phyloP scores from a whole-genome alignment of 1,140 invertebrate species.

The Drosophila setifemur region DNA sequence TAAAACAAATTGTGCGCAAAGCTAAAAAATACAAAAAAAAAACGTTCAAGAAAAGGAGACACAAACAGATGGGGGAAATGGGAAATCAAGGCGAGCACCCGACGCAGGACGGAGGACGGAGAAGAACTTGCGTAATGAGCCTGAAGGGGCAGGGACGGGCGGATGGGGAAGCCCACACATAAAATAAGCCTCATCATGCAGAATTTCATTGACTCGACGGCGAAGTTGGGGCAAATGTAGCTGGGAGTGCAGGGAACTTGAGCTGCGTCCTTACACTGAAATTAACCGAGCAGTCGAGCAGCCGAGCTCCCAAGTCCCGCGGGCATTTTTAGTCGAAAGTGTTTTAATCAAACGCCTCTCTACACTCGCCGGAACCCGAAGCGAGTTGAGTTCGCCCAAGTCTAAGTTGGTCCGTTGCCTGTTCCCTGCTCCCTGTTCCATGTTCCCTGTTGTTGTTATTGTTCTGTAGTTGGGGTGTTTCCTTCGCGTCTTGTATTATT shows the following conservation, averaged over 20 bases:
- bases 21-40: constrained; percentile 63
- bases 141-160: constrained; percentile 21
- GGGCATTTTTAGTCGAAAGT: constrained; percentile 70
- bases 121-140: constrained; percentile 69
- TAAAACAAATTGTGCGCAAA: constrained; percentile 67
- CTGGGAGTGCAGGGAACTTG: constrained; percentile 21
- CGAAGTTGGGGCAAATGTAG: constrained; percentile 4
- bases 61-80: background rate
- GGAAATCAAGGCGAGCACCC: constrained; percentile 38
- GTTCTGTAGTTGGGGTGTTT: constrained; percentile 33
- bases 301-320: constrained; percentile 33
- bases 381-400: constrained; percentile 19
- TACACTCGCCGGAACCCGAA: constrained; percentile 34
- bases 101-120: constrained; percentile 3
- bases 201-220: constrained; percentile 53
- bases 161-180: constrained; percentile 33
- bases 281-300: constrained; percentile 64
- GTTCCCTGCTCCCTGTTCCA: too few species aligned
- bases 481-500: constrained; percentile 27
- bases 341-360: constrained; percentile 61
- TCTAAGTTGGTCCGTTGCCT: constrained; percentile 11
- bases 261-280: constrained; percentile 45
- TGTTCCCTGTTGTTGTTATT: constrained; percentile 16
- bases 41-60: constrained; percentile 7
- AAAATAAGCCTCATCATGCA: constrained; percentile 49